Conservation (phyloP, 2,113 vertebrate species). For the Aramus guarauna region DNA sequence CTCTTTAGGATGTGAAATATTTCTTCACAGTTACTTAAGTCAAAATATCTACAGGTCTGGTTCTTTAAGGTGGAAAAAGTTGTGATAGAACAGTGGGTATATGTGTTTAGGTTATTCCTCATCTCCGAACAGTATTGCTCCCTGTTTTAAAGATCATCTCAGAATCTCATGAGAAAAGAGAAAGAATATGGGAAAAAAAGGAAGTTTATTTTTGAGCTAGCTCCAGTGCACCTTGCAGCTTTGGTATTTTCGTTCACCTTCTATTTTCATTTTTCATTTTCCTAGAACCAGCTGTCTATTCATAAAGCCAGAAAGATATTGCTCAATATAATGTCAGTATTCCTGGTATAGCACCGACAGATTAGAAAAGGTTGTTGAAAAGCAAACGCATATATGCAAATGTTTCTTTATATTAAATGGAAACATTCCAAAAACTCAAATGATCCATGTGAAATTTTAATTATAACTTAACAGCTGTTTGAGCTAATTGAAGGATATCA, state of each 20-base stretch:
- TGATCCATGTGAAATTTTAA: conserved; percentile 82
- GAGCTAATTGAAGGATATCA: conserved; percentile 77
- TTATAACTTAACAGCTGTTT: conserved; percentile 84
- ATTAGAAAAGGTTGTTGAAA: conserved; percentile 71
- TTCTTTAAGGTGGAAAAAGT: background rate
- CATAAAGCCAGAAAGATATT: conserved; percentile 48
- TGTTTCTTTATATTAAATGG: conserved; percentile 80
- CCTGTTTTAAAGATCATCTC: background rate
- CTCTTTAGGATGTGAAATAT: background rate
- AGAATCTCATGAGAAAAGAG: background rate
- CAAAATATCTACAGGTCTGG: background rate
- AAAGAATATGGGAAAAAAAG: background rate
- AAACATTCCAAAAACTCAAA: conserved; percentile 79
- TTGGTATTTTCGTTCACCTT: conserved; percentile 28
- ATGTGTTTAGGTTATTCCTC: background rate
- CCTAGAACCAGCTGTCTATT: conserved; percentile 45
- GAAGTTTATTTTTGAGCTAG: conserved; percentile 40
- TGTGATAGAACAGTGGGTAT: background rate
- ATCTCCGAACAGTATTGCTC: background rate
- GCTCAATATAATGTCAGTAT: conserved; percentile 56
- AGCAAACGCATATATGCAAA: conserved; percentile 72
- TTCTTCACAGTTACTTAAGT: background rate
- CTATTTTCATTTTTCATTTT: conserved; percentile 50
- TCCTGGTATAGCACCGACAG: conserved; percentile 47
- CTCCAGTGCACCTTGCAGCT: conserved; percentile 5